Conservation (phyloP, 1,140 invertebrate genomes). For the Drosophila neocordata region DNA sequence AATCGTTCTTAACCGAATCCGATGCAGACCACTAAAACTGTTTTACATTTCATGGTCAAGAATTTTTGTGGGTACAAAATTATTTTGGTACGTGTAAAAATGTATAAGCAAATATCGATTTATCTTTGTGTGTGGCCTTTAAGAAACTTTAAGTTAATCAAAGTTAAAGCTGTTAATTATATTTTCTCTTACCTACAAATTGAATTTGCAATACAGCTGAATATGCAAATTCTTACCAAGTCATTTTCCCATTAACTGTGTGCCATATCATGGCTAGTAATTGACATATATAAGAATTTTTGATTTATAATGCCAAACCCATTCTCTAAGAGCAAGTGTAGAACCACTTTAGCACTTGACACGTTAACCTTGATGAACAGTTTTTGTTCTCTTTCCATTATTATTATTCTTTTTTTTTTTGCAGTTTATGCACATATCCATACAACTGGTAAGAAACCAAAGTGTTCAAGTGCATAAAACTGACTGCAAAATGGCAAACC, state of each 20-base stretch:
- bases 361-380: slow-evolving; percentile 66
- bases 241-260: slow-evolving; percentile 7
- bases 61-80: background rate
- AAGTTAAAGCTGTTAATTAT: background rate
- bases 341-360: slow-evolving; percentile 49
- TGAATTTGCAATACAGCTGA: slow-evolving; percentile 26
- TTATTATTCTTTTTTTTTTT: slow-evolving; percentile 11
- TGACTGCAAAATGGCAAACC: slow-evolving; percentile 51
- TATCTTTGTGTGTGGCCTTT: background rate
- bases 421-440: slow-evolving; percentile 2
- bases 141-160: no score
- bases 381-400: slow-evolving; percentile 43
- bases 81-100: background rate
- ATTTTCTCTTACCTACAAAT: slow-evolving; percentile 9
- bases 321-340: slow-evolving; percentile 54
- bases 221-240: slow-evolving; percentile 40
- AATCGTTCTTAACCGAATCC: no score
- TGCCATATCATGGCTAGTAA: slow-evolving; percentile 29
- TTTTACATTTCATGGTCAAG: background rate
- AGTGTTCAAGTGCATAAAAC: slow-evolving; percentile 62
- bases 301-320: slow-evolving; percentile 18
- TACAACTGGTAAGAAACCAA: slow-evolving; percentile 28
- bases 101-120: background rate
- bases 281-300: slow-evolving; percentile 40
- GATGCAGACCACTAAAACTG: background rate